Percentiles rank a stretch among this genome's conserved stretches.
phyloP scores from a whole-genome alignment of 2,113 vertebrate genomes.

The Eurypyga helias region DNA sequence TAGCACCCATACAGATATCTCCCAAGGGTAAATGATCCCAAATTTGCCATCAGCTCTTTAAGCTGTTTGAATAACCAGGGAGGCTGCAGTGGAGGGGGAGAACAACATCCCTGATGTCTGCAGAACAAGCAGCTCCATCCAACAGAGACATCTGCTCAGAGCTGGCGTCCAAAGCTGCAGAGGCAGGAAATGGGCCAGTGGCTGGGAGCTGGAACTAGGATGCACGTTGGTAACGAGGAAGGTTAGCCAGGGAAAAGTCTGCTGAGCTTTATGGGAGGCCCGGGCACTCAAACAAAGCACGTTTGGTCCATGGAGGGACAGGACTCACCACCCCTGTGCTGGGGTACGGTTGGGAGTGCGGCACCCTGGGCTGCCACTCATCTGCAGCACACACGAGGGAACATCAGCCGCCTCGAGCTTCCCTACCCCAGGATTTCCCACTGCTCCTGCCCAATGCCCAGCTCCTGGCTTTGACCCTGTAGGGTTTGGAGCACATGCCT shows the following conservation, averaged over 20 bases:
- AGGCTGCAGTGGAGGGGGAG: background rate
- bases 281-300: background rate
- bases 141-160: background rate
- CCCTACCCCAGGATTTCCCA: background rate
- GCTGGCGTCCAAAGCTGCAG: background rate
- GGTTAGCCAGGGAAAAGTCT: background rate
- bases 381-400: background rate
- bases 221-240: background rate
- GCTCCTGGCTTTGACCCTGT: background rate
- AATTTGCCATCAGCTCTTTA: background rate
- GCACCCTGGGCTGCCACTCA: background rate
- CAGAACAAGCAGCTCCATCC: background rate
- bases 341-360: no score
- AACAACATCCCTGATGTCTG: background rate
- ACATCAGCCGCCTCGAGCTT: background rate
- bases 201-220: background rate
- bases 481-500: accelerated
- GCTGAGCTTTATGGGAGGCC: background rate
- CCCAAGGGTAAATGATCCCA: background rate
- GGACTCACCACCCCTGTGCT: accelerated
- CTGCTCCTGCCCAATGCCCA: background rate
- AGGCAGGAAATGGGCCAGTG: accelerated
- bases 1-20: background rate
- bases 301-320: background rate
- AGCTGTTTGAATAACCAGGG: background rate